These are phyloP conservation scores for Coelopa frigida DNA, from an alignment of 1,140 invertebrate species.

Conservation along the genomic window DNA sequence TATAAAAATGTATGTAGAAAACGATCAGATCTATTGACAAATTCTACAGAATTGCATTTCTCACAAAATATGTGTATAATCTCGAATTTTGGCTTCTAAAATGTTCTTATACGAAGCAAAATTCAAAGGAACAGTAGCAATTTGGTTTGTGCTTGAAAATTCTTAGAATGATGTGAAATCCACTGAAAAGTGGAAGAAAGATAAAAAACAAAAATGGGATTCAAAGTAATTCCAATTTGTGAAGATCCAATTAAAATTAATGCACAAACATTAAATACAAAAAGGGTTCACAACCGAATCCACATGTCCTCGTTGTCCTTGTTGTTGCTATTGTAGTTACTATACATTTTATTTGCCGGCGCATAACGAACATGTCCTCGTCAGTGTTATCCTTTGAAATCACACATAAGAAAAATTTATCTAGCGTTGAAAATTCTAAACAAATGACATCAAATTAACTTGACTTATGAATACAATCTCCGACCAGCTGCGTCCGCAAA, in stretches of 20 bases:
- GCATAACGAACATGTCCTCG: too few relatives aligned
- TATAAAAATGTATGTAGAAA: too few relatives aligned
- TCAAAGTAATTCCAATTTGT: slow-evolving; percentile 6
- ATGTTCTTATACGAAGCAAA: too few relatives aligned
- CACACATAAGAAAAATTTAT: slow-evolving; percentile 24
- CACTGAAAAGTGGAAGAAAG: too few relatives aligned
- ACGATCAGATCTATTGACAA: too few relatives aligned
- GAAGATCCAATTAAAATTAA: slow-evolving; percentile 8
- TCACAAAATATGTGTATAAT: too few relatives aligned
- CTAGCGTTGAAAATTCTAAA: slow-evolving; percentile 36
- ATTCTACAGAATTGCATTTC: too few relatives aligned
- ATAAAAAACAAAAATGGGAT: too few relatives aligned
- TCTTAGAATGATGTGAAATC: neutral
- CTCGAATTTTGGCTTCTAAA: too few relatives aligned
- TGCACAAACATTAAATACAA: neutral
- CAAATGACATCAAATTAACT: slow-evolving; percentile 41
- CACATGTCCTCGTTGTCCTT: slow-evolving; percentile 9
- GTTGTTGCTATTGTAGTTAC: too few relatives aligned
- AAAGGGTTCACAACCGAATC: neutral
- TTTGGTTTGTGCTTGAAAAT: neutral
- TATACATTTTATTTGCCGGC: slow-evolving; percentile 3
- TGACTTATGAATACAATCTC: slow-evolving; percentile 44
- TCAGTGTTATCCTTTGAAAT: neutral
- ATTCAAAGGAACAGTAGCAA: too few relatives aligned
- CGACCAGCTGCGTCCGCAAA: slow-evolving; percentile 28